phyloP scores from a whole-genome alignment of 2,888 invertebrate species.

The Tenthredo notha region DNA sequence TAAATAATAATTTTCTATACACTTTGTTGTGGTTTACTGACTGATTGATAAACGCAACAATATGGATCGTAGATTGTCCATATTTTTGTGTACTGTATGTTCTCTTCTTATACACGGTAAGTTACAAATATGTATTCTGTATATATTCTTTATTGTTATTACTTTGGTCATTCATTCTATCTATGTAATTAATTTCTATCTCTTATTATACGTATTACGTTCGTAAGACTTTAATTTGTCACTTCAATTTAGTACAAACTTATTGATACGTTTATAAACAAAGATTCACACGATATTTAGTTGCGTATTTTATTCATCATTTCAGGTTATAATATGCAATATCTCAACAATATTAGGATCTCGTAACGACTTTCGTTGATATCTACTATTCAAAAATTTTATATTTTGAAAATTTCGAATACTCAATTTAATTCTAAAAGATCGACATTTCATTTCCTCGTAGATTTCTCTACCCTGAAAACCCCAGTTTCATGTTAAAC shows the following conservation, averaged over 20 bases:
- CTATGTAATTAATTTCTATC: neutral
- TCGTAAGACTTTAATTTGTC: neutral
- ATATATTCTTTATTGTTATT: neutral
- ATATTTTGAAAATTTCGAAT: neutral
- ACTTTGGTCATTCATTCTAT: neutral
- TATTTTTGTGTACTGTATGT: slow-evolving; percentile 14
- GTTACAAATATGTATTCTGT: slow-evolving; percentile 4
- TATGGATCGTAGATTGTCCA: slow-evolving; percentile 18
- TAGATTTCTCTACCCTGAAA: neutral
- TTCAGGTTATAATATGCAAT: neutral
- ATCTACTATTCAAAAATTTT: neutral
- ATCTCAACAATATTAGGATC: neutral
- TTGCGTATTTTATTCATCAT: neutral
- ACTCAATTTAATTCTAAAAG: neutral
- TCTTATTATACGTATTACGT: neutral
- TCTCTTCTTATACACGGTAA: slow-evolving; percentile 46
- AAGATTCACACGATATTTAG: neutral
- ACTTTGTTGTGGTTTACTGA: neutral
- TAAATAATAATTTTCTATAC: neutral
- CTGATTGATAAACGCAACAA: neutral
- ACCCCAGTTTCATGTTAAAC: too few species aligned
- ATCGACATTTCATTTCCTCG: neutral
- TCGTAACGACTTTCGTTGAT: neutral
- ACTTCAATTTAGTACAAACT: neutral
- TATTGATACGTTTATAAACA: neutral